phyloP scores from a whole-genome alignment of 1,140 invertebrate genomes.

The Cyphomyrmex costatus region DNA sequence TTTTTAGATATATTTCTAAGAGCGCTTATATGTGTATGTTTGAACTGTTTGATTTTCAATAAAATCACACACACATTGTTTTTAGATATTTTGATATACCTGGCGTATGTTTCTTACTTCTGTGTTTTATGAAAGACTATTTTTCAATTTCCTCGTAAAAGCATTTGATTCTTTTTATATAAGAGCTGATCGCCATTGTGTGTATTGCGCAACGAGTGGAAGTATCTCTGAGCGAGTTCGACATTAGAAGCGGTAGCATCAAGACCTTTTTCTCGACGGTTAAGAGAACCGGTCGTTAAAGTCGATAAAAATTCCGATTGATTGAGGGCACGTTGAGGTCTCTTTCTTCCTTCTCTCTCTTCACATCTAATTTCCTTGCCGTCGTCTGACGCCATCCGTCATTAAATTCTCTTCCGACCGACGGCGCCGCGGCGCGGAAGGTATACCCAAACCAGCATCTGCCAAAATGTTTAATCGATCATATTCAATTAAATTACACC shows the following conservation, averaged over 20 bases:
- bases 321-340: slow-evolving; percentile 60
- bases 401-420: slow-evolving; percentile 59
- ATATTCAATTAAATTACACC: slow-evolving; percentile 50
- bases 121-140: background rate
- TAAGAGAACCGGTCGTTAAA: slow-evolving; percentile 64
- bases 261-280: slow-evolving; percentile 25
- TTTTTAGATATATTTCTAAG: background rate
- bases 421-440: slow-evolving; percentile 3
- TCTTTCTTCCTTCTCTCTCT: slow-evolving; percentile 32
- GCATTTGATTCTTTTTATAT: slow-evolving; percentile 31
- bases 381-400: slow-evolving; percentile 11
- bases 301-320: slow-evolving; percentile 71
- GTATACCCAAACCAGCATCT: slow-evolving; percentile 6
- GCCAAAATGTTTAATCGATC: slow-evolving; percentile 68
- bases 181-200: background rate
- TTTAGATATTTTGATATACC: slow-evolving; percentile 9
- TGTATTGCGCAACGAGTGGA: slow-evolving; percentile 27
- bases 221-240: slow-evolving; percentile 27
- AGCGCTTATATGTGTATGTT: background rate
- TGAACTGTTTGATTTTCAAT: background rate
- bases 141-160: slow-evolving; percentile 10
- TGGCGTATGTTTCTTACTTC: slow-evolving; percentile 13
- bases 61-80: background rate
- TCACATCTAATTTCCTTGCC: slow-evolving; percentile 48
- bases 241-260: slow-evolving; percentile 15